Percentiles rank a stretch among this genome's conserved stretches.
phyloP scores from a whole-genome alignment of 2,113 vertebrate genomes.

The Rhinopomastus cyanomelas region DNA sequence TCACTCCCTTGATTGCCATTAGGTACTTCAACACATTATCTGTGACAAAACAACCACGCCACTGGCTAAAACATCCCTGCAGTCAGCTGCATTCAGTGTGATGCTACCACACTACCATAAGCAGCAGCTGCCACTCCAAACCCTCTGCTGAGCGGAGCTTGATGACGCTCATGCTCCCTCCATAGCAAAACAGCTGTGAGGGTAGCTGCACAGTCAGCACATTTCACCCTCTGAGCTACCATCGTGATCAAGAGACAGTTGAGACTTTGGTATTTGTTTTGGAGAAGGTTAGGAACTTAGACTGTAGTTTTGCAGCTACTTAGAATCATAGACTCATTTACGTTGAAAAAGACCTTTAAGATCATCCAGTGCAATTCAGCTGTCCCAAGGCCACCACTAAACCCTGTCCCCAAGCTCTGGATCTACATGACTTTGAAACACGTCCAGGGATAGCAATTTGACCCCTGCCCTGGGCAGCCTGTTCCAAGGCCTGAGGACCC shows the following conservation, averaged over 20 bases:
- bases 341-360: too few relatives aligned
- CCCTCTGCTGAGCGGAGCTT: neutral
- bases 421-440: too few relatives aligned
- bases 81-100: neutral
- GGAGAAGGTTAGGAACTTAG: neutral
- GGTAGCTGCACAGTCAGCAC: accelerated
- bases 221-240: neutral
- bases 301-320: neutral
- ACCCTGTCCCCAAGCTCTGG: too few relatives aligned
- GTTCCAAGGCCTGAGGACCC: too few relatives aligned
- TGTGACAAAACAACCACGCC: neutral
- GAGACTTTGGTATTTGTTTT: neutral
- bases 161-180: neutral
- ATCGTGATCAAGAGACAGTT: accelerated
- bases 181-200: neutral
- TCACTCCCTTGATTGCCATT: neutral
- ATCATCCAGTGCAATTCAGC: too few relatives aligned
- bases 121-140: constrained; percentile 30
- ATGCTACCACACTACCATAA: neutral
- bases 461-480: too few relatives aligned
- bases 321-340: neutral
- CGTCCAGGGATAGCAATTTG: too few relatives aligned
- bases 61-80: neutral
- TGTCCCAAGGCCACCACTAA: too few relatives aligned
- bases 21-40: neutral